These are phyloP conservation scores for Pelobates cultripes DNA, from an alignment of 2,797 vertebrate genomes.

Conservation along the genomic window DNA sequence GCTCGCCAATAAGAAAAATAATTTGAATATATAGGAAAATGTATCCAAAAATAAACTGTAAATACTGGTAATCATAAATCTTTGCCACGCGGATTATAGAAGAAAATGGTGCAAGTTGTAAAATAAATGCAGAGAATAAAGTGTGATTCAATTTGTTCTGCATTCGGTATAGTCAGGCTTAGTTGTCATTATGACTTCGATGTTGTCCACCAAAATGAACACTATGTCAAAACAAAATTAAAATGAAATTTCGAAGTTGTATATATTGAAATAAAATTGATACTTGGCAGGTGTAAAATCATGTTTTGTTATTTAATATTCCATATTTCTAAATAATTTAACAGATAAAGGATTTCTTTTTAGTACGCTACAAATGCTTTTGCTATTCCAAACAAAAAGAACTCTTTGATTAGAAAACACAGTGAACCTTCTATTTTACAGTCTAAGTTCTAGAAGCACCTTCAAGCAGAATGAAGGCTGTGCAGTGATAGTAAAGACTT, in stretches of 20 bases:
- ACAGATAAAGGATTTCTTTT: not conserved
- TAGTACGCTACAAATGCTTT: not conserved
- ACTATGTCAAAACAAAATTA: too few species aligned
- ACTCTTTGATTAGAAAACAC: slow-evolving; percentile 33
- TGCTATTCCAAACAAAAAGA: not conserved
- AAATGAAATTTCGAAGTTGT: too few species aligned
- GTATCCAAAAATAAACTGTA: not conserved
- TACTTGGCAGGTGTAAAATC: too few species aligned
- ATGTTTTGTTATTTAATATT: too few species aligned
- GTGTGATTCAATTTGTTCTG: not conserved
- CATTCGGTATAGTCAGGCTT: not conserved
- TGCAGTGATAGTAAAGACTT: slow-evolving; percentile 55
- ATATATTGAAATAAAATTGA: too few species aligned
- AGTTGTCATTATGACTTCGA: not conserved
- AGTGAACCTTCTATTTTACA: slow-evolving; percentile 6
- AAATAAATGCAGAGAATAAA: not conserved
- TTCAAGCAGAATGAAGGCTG: slow-evolving; percentile 48
- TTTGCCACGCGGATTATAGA: not conserved
- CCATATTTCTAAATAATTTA: too few species aligned
- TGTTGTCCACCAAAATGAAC: too few species aligned
- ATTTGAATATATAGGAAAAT: not conserved
- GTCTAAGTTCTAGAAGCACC: slow-evolving; percentile 23
- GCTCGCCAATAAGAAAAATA: not conserved
- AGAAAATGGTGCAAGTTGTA: not conserved
- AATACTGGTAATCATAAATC: not conserved